Percentiles rank a stretch among this genome's conserved stretches.
These are phyloP conservation scores for Tokudaia muenninki DNA, from an alignment of 2,797 vertebrate genomes.

Conservation along the genomic window DNA sequence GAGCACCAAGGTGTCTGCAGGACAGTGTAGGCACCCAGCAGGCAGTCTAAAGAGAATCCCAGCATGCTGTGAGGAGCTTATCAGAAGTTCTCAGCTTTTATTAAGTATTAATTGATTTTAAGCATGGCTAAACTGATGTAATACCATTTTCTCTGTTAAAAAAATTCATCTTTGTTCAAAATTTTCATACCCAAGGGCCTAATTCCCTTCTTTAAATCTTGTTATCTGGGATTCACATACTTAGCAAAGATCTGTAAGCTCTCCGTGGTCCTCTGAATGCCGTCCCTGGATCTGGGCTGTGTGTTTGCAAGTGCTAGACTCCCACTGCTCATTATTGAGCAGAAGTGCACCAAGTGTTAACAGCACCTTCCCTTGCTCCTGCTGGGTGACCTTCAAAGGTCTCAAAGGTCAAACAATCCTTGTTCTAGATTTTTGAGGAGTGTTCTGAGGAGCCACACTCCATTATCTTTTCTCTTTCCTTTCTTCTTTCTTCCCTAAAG, in stretches of 20 bases:
- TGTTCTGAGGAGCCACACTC: background rate
- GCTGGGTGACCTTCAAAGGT: background rate
- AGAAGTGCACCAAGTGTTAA: background rate
- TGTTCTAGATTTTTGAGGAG: background rate
- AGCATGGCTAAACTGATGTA: background rate
- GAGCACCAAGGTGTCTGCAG: background rate
- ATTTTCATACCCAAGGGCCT: background rate
- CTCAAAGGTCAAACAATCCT: background rate
- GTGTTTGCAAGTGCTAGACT: accelerated
- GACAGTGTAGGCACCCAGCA: background rate
- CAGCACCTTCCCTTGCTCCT: accelerated
- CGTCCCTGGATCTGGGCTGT: accelerated
- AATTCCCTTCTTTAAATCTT: background rate
- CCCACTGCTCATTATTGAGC: accelerated
- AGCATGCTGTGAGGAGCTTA: background rate
- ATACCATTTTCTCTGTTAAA: background rate
- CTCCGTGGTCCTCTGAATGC: background rate
- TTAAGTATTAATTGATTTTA: background rate
- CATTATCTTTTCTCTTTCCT: accelerated
- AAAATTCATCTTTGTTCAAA: background rate
- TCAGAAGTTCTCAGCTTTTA: background rate
- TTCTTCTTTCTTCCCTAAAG: background rate
- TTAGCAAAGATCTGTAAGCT: background rate
- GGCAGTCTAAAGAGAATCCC: background rate
- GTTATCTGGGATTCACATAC: background rate